Conservation (phyloP, 2,113 vertebrate genomes). For the Neopipo cinnamomea region DNA sequence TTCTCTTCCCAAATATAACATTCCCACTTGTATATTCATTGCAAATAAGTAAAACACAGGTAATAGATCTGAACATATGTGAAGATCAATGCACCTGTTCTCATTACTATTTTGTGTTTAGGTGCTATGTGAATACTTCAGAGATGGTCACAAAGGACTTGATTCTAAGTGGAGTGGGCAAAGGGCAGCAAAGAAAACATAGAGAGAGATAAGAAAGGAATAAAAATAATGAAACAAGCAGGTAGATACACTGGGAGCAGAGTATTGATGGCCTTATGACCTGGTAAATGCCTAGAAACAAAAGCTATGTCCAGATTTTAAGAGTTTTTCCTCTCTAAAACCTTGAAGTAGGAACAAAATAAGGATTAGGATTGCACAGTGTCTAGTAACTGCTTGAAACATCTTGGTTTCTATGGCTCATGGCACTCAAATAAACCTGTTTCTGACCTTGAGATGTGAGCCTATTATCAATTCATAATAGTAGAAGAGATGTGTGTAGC, state of each 20-base stretch:
- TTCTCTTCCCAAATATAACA: background rate
- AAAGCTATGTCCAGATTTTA: background rate
- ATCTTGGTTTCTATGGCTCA: background rate
- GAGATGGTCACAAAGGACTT: background rate
- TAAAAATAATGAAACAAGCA: background rate
- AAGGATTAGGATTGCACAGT: background rate
- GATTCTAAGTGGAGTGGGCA: background rate
- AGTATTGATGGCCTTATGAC: background rate
- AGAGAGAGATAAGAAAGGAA: background rate
- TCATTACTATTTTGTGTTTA: background rate
- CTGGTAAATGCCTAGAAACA: background rate
- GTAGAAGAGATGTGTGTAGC: background rate
- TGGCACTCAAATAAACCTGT: background rate
- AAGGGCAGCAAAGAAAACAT: background rate
- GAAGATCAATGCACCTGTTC: background rate
- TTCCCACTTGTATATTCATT: background rate
- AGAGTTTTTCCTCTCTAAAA: background rate
- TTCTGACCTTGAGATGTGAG: background rate
- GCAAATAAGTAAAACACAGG: background rate
- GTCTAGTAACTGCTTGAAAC: background rate
- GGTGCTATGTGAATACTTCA: background rate
- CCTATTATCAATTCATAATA: background rate
- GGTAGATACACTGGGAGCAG: background rate
- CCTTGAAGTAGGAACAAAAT: background rate
- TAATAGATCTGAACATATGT: background rate